These are phyloP conservation scores for Tetramorium simillimum DNA, from an alignment of 1,140 invertebrate species.

Conservation along the genomic window DNA sequence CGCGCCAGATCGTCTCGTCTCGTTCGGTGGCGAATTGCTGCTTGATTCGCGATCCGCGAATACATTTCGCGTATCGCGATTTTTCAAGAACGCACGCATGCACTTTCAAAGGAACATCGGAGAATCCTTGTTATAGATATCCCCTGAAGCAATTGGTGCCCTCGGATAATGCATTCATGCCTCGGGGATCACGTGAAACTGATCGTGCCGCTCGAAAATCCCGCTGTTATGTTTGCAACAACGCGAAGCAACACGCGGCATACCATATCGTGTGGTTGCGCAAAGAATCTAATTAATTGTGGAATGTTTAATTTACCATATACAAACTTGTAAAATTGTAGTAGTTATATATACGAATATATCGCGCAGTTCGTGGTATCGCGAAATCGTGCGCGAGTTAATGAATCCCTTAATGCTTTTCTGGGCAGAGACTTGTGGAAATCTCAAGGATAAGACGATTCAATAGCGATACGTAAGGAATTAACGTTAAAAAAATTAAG, in stretches of 20 bases:
- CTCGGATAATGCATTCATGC: conserved; percentile 5
- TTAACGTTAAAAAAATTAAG: background rate
- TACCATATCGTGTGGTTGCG: background rate
- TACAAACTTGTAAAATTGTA: conserved; percentile 20
- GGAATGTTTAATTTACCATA: conserved; percentile 7
- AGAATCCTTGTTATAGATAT: conserved; percentile 2
- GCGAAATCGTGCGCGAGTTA: background rate
- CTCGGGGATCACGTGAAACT: conserved; percentile 7
- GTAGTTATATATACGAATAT: background rate
- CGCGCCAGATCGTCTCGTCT: background rate
- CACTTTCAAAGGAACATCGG: background rate
- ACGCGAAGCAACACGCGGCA: background rate
- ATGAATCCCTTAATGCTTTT: background rate
- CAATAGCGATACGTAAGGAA: background rate
- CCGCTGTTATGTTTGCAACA: background rate
- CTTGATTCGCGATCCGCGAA: conserved; percentile 38
- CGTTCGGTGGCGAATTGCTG: background rate
- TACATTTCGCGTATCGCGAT: conserved; percentile 29
- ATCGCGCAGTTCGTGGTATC: background rate
- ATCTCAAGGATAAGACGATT: background rate
- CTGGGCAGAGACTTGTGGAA: background rate
- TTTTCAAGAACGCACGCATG: background rate
- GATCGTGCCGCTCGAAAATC: conserved; percentile 27
- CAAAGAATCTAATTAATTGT: conserved; percentile 40
- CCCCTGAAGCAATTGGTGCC: background rate